Evolutionary conservation across 2,888 invertebrate species (phyloP).

Genomic region (Stramonita haemastoma): DNA sequence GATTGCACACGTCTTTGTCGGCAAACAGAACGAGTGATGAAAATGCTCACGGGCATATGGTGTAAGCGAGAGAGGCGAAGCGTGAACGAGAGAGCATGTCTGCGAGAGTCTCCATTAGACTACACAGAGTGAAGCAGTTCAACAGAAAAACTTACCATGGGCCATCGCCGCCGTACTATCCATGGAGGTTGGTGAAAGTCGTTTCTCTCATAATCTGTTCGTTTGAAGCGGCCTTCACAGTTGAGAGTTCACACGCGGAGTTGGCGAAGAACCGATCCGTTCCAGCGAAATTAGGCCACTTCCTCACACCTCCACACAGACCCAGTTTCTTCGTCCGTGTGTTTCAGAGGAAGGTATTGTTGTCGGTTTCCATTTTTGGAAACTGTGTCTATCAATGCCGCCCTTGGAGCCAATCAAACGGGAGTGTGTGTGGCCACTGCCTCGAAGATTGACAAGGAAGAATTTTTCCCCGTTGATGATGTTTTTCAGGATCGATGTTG

Average conservation of each 20-base stretch:
- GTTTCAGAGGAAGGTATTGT: conserved; percentile 33
- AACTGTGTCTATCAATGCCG: conserved; percentile 35
- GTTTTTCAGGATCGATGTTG: background rate
- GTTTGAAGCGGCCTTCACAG: background rate
- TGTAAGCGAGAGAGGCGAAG: background rate
- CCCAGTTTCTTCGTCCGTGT: conserved; percentile 20
- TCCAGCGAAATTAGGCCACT: conserved; percentile 32
- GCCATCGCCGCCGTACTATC: conserved; percentile 30
- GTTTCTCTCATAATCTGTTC: background rate
- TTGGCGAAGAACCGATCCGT: background rate
- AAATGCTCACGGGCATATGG: background rate
- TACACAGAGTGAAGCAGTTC: background rate
- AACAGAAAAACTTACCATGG: conserved; percentile 24
- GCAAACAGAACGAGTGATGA: background rate
- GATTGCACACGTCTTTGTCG: background rate
- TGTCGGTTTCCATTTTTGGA: conserved; percentile 38
- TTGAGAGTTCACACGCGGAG: background rate
- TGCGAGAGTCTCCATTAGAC: background rate
- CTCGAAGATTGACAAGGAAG: conserved; percentile 10
- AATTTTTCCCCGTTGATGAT: background rate
- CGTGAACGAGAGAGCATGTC: background rate
- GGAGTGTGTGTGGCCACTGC: conserved; percentile 27
- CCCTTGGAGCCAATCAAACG: conserved; percentile 7
- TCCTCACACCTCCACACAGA: conserved; percentile 27
- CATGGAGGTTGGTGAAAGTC: background rate